These are phyloP conservation scores for Chymomyza costata DNA, from an alignment of 1,140 invertebrate species.

Conservation along the genomic window DNA sequence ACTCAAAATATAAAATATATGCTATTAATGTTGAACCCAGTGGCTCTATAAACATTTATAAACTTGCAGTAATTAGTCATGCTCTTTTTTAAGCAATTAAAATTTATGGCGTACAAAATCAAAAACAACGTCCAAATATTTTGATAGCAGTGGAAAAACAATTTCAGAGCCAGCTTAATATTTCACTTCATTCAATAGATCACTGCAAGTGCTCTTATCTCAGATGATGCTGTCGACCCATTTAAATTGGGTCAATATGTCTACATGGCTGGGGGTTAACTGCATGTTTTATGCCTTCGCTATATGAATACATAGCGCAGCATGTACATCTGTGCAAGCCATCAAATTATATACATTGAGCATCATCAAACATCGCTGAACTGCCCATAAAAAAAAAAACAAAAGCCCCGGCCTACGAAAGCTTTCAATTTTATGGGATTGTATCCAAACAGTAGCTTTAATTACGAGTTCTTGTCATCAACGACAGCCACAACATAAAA, in stretches of 20 bases:
- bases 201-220: slow-evolving; percentile 41
- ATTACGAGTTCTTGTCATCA: slow-evolving; percentile 29
- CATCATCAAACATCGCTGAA: no score
- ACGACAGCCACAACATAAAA: slow-evolving; percentile 24
- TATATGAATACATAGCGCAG: slow-evolving; percentile 26
- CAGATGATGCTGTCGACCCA: slow-evolving; percentile 1
- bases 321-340: slow-evolving; percentile 12
- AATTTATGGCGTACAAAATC: no score
- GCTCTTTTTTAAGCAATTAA: no score
- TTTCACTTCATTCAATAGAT: no score
- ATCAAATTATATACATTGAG: slow-evolving; percentile 1
- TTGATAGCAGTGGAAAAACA: no score
- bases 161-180: no score
- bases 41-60: no score
- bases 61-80: no score
- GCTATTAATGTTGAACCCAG: no score
- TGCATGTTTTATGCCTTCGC: no score
- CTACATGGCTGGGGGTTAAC: slow-evolving; percentile 17
- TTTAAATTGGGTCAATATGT: slow-evolving; percentile 41
- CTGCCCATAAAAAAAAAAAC: slow-evolving; percentile 25
- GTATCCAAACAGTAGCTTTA: slow-evolving; percentile 29
- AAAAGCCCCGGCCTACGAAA: slow-evolving; percentile 2
- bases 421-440: slow-evolving; percentile 22
- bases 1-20: no score
- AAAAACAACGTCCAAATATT: no score